phyloP scores from a whole-genome alignment of 2,797 vertebrate genomes.

The Epinephelus malabaricus region DNA sequence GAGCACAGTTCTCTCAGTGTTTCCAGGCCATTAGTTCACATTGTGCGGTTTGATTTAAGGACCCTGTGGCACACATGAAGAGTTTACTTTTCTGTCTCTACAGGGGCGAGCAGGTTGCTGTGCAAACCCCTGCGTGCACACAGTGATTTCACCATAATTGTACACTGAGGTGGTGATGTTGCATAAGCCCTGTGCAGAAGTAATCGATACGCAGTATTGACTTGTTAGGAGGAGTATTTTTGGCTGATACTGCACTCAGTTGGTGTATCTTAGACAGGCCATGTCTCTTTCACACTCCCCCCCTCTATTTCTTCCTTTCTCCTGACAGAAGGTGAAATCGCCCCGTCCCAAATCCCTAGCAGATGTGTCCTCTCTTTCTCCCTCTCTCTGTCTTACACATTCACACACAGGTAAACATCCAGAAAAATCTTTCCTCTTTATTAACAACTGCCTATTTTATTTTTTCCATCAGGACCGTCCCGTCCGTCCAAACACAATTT shows the following conservation, averaged over 20 bases:
- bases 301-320: slow-evolving; percentile 21
- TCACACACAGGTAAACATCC: slow-evolving; percentile 8
- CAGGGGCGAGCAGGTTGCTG: slow-evolving; percentile 40
- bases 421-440: slow-evolving; percentile 1
- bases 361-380: slow-evolving; percentile 54
- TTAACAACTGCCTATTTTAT: background rate
- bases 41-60: slow-evolving; percentile 66
- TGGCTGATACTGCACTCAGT: slow-evolving; percentile 62
- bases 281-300: slow-evolving; percentile 40
- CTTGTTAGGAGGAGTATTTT: slow-evolving; percentile 70
- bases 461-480: background rate
- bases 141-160: slow-evolving; percentile 63
- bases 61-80: slow-evolving; percentile 56
- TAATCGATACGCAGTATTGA: slow-evolving; percentile 76
- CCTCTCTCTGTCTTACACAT: slow-evolving; percentile 5
- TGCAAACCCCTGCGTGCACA: slow-evolving; percentile 43
- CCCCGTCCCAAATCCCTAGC: slow-evolving; percentile 62
- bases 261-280: slow-evolving; percentile 45
- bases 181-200: slow-evolving; percentile 63
- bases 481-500: background rate
- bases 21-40: slow-evolving; percentile 61
- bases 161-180: slow-evolving; percentile 70
- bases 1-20: slow-evolving; percentile 43
- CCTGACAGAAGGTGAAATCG: slow-evolving; percentile 56
- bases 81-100: slow-evolving; percentile 56